Conservation (phyloP, 2,797 vertebrate genomes). For the Octomys mimax region DNA sequence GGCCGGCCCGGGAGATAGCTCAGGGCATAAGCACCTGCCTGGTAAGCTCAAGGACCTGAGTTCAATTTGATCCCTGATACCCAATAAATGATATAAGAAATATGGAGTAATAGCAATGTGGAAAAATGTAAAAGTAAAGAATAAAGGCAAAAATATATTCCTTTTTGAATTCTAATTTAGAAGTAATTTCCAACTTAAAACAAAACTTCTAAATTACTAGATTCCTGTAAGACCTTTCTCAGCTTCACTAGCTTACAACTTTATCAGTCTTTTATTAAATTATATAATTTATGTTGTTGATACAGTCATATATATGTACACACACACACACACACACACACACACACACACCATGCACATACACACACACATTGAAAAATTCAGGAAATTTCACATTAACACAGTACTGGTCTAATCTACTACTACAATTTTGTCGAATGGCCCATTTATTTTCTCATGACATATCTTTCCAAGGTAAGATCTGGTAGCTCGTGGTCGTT, state of each 20-base stretch:
- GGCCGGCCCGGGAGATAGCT: too few species aligned
- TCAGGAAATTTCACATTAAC: slow-evolving; percentile 14
- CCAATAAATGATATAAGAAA: not conserved
- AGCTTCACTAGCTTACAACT: not conserved
- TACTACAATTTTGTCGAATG: not conserved
- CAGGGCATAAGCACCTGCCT: too few species aligned
- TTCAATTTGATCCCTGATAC: too few species aligned
- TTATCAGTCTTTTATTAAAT: not conserved
- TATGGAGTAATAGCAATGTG: not conserved
- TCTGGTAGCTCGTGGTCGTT: not conserved
- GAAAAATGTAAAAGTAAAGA: not conserved
- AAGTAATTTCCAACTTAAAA: slow-evolving; percentile 3
- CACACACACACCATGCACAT: too few species aligned
- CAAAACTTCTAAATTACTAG: not conserved
- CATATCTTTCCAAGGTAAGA: not conserved
- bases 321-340: not conserved
- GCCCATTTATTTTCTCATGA: not conserved
- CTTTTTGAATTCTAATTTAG: not conserved
- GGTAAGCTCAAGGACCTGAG: too few species aligned
- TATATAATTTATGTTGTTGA: not conserved
- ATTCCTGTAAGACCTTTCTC: not conserved
- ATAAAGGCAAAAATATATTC: not conserved
- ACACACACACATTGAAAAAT: not conserved
- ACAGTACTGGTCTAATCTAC: not conserved
- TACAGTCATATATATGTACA: not conserved